These are phyloP conservation scores for Phrynocephalus forsythii DNA, from an alignment of 2,797 vertebrate genomes.

Conservation along the genomic window DNA sequence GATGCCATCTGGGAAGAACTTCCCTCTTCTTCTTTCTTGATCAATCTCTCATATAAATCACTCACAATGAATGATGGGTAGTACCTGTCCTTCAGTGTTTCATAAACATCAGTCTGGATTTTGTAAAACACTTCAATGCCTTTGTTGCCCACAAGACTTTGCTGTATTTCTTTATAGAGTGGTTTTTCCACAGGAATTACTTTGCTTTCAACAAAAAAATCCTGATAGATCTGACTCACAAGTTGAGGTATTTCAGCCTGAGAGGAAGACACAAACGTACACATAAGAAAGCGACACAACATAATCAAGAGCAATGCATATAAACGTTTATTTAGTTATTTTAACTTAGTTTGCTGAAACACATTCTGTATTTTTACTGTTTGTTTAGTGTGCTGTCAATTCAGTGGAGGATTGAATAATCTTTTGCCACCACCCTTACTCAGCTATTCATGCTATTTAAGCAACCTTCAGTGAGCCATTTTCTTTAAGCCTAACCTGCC, in stretches of 20 bases:
- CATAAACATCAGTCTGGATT: slow-evolving; percentile 90
- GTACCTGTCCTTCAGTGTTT: slow-evolving; percentile 93
- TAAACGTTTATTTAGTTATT: slow-evolving; percentile 28
- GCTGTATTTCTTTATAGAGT: slow-evolving; percentile 96
- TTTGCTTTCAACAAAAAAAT: slow-evolving; percentile 95
- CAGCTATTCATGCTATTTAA: not conserved
- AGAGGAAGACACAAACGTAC: slow-evolving; percentile 4
- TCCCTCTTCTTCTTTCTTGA: slow-evolving; percentile 86
- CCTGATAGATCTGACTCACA: slow-evolving; percentile 98
- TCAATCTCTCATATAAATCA: slow-evolving; percentile 91
- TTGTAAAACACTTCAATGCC: slow-evolving; percentile 93
- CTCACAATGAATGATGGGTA: slow-evolving; percentile 97
- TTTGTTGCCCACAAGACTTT: slow-evolving; percentile 96
- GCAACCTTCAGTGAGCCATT: not conserved
- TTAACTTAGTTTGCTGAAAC: not conserved
- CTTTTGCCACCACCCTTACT: not conserved
- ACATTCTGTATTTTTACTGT: not conserved
- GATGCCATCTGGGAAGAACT: slow-evolving; percentile 81
- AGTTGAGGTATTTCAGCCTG: slow-evolving; percentile 89
- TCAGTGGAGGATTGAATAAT: not conserved
- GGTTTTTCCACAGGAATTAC: slow-evolving; percentile 96
- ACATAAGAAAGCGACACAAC: not conserved
- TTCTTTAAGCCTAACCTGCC: not conserved
- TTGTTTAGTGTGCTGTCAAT: not conserved
- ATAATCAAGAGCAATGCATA: slow-evolving; percentile 37